phyloP scores from a whole-genome alignment of 2,888 invertebrate genomes.

The Megaustenia siamemsis region DNA sequence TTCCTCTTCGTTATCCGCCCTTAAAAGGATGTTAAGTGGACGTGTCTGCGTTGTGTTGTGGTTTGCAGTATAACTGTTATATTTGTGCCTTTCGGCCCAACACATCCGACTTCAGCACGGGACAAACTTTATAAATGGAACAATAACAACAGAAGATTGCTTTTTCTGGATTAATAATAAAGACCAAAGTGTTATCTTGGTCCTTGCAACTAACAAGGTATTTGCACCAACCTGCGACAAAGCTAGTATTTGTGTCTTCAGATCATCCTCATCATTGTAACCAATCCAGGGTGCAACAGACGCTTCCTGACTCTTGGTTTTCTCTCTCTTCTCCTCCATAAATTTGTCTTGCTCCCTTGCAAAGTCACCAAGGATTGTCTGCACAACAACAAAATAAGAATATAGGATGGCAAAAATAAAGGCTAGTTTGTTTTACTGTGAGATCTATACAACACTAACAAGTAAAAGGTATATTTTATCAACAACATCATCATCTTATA shows the following conservation, averaged over 20 bases:
- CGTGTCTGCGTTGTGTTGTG: too few relatives aligned
- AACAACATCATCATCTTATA: too few relatives aligned
- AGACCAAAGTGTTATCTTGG: too few relatives aligned
- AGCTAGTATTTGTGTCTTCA: slow-evolving; percentile 96
- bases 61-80: too few relatives aligned
- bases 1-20: too few relatives aligned
- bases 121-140: too few relatives aligned
- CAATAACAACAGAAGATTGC: too few relatives aligned
- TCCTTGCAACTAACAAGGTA: background rate
- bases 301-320: slow-evolving; percentile 79
- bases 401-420: background rate
- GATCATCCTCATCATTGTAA: slow-evolving; percentile 93
- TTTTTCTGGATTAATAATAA: too few relatives aligned
- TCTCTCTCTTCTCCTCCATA: slow-evolving; percentile 90
- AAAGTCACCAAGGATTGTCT: slow-evolving; percentile 98
- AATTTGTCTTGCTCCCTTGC: slow-evolving; percentile 98
- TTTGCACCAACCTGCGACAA: slow-evolving; percentile 87
- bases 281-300: slow-evolving; percentile 94
- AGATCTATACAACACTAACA: background rate
- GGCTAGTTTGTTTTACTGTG: too few relatives aligned
- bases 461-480: background rate
- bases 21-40: too few relatives aligned
- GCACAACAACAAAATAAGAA: slow-evolving; percentile 60
- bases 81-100: too few relatives aligned
- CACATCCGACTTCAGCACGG: too few relatives aligned